Base-by-base conservation (phyloP, 1,140 invertebrate genomes). In the Drosophila nigromelanica region DNA sequence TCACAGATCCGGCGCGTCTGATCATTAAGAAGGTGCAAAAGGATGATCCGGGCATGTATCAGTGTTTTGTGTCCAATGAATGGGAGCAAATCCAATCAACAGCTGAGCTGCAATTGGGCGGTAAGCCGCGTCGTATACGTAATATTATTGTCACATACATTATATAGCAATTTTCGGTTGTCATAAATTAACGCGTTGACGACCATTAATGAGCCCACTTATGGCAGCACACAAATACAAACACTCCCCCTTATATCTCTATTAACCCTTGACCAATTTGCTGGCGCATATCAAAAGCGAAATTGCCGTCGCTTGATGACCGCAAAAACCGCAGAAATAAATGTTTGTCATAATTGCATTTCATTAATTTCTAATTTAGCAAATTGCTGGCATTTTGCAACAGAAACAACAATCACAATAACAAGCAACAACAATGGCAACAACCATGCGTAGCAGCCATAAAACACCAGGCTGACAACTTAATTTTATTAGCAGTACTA, bases 1-100 rank as follows among this genome's bases (percentile, higher is more conserved):
- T 90, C 8, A 86, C 89, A 3, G 91, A 92, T 77, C 91, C 91
- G 2, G 90, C 91, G 5, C 76, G 91, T 24, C 61, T 92, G 55
- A 90, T 92, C 27, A 91, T 92, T 15, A 91, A 91, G 51, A 92
- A 91, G 37, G 87, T 92, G 60, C 91, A 92, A 48, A 92, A 92
- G 50, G 91, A 92, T 40, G 91, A 92, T 63, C 91, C 91, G 0
- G 91, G 90, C n/a, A 96, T 97, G 94, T 98, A 98, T 92, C 97
- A 98, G 77, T 99, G 98, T 91, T 96, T 97, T 71, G 97, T 96
- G 3, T 95, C 94, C 73, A 97, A 97, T 78, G 95, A 97, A 64
- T 96, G 95, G 91, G 96, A 97, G 85, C 96, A 97, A 92, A 96
- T 95, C 18, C 96, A 97, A 89, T 96, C 96, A 0, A 95, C 95